Percentiles rank a stretch among this genome's conserved stretches.
Conservation (phyloP, 2,113 vertebrate genomes). For the Thymallus thymallus region DNA sequence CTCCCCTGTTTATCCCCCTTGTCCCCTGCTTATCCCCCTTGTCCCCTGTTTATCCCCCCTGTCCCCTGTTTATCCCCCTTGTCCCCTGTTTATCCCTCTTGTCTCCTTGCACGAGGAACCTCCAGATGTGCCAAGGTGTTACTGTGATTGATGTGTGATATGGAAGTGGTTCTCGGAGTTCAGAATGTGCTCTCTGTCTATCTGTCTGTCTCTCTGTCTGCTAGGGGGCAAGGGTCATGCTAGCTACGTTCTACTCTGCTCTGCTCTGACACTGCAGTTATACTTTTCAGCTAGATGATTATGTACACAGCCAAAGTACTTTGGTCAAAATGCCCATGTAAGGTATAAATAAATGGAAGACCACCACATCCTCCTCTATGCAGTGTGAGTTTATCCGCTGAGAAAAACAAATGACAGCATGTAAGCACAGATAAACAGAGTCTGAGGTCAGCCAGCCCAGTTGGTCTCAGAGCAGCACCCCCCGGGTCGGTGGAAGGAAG, state of each 20-base stretch:
- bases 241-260: not conserved
- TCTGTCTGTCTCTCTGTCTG: not conserved
- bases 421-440: slow-evolving; percentile 3
- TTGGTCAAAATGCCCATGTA: slow-evolving; percentile 4
- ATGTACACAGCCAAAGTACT: not conserved
- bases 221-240: not conserved
- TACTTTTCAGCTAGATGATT: not conserved
- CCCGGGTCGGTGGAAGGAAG: not conserved
- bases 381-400: not conserved
- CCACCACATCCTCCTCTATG: not conserved
- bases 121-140: not conserved
- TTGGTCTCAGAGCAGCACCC: slow-evolving; percentile 11
- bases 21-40: not conserved
- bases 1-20: not conserved
- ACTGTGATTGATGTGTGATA: not conserved
- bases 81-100: not conserved
- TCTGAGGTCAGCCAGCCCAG: slow-evolving; percentile 5
- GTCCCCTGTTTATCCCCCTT: not conserved
- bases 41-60: not conserved
- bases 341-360: not conserved
- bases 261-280: not conserved
- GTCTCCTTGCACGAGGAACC: not conserved
- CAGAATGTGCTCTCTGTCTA: not conserved
- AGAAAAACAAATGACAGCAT: not conserved
- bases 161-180: not conserved